Base-by-base conservation (phyloP, 1,140 invertebrate genomes). In the Dufourea novaeangliae region DNA sequence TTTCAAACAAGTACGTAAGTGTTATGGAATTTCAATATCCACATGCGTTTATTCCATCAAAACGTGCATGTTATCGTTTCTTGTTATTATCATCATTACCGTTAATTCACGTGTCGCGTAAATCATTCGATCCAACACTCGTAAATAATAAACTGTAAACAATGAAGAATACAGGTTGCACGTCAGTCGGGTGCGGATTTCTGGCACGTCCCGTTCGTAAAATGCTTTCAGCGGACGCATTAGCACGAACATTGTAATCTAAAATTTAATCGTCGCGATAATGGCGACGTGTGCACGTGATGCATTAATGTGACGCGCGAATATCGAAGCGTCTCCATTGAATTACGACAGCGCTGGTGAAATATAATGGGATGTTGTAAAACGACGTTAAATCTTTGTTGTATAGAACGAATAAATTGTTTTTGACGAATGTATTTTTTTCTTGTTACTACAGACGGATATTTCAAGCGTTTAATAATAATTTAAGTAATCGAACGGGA, bases 201-300 rank as follows among this genome's bases (percentile, higher is more conserved):
- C 59, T 29, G 44, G n/a, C 32, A 11, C 29, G 69, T 50, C 50
- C 8, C 6, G 32, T 54, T 29, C n/a, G 27, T 57, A 56, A 59
- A 39, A 69, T 17, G 52, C 50, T 69, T 76, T 76, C 64, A 59
- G 11, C 29, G 50, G 10, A n/a, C 17, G 54, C 64, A 61, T 76
- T 69, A 46, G n/a, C 44, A 11, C 8, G 54, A 27, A 68, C 52
- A 11, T 57, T 75, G 54, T 39, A 68, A 57, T 56, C 22, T 20
- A 61, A 76, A 76, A 69, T 76, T 76, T 41, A 39, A 74, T 74
- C n/a, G 72, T 56, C 50, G 25, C 62, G 34, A 27, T 67, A 63
- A 74, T 41, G 59, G n/a, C 59, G 59, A 37, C 37, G 32, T 10
- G 29, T 41, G 25, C 32, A 41, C 29, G 11, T 14, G 63, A 46